Evolutionary conservation across 2,797 vertebrate genomes (phyloP).

Genomic region (Lithobates pipiens): DNA sequence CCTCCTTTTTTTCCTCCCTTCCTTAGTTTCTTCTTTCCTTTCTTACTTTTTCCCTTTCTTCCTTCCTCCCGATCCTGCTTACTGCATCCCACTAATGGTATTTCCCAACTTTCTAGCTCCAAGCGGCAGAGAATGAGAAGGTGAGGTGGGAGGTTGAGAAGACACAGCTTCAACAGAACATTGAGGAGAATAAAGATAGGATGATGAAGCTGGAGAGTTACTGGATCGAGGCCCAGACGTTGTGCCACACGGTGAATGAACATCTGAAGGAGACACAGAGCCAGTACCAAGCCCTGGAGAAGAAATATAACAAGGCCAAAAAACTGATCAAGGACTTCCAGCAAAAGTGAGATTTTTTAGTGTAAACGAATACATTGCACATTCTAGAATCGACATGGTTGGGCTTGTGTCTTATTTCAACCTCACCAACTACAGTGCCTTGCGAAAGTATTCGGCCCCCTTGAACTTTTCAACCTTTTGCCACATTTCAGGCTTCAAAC

Average conservation of each 20-base stretch:
- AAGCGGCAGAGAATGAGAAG: slow-evolving; percentile 94
- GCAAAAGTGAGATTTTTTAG: slow-evolving; percentile 87
- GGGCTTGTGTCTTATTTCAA: too few species aligned
- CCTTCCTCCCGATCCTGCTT: too few species aligned
- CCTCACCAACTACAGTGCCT: too few species aligned
- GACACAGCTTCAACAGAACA: slow-evolving; percentile 93
- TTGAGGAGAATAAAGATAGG: slow-evolving; percentile 97
- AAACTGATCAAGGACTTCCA: slow-evolving; percentile 99
- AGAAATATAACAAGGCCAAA: slow-evolving; percentile 99
- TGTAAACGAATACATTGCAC: too few species aligned
- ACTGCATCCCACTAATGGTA: too few species aligned
- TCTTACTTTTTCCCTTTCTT: too few species aligned
- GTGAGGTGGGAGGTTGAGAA: slow-evolving; percentile 96
- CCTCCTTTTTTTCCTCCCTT: too few species aligned
- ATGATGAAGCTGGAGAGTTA: slow-evolving; percentile 98
- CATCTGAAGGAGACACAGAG: slow-evolving; percentile 97
- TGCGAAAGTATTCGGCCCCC: too few species aligned
- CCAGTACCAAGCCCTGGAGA: slow-evolving; percentile 95
- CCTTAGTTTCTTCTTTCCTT: too few species aligned
- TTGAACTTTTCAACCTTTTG: too few species aligned
- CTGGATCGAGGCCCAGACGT: slow-evolving; percentile 97
- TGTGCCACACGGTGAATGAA: slow-evolving; percentile 96
- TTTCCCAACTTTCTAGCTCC: slow-evolving; percentile 75
- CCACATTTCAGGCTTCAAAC: too few species aligned
- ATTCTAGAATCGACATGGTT: too few species aligned